phyloP scores from a whole-genome alignment of 1,140 invertebrate genomes.

The Papilio aristodemus region DNA sequence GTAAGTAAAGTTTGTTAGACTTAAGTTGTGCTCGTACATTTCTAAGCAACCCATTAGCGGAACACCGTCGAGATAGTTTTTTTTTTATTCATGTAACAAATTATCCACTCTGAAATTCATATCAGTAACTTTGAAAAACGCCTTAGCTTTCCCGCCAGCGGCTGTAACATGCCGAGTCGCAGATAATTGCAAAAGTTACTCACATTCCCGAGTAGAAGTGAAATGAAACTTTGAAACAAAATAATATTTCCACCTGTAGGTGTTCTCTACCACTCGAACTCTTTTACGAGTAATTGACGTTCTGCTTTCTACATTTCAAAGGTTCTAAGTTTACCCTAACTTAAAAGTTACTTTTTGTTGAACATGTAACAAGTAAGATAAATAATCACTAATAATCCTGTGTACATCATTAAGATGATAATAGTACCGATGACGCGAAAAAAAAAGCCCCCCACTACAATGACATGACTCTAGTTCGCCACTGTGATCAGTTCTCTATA shows the following conservation, averaged over 20 bases:
- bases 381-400: not conserved
- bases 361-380: not conserved
- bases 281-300: conserved; percentile 27
- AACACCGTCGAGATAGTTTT: not conserved
- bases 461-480: no score
- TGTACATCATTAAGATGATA: no score
- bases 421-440: no score
- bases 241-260: conserved; percentile 32
- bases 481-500: no score
- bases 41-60: not conserved
- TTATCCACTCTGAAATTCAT: conserved; percentile 16
- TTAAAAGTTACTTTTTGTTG: conserved; percentile 2
- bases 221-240: conserved; percentile 30
- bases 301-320: conserved; percentile 27
- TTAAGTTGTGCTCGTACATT: not conserved
- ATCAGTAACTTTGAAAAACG: conserved; percentile 23
- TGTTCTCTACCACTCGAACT: conserved; percentile 15
- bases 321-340: not conserved
- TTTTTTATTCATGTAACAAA: conserved; percentile 14
- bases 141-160: not conserved
- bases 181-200: conserved; percentile 30
- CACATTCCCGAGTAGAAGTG: conserved; percentile 4
- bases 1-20: not conserved
- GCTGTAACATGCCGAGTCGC: conserved; percentile 22
- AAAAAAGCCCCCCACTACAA: no score